Evolutionary conservation across 2,888 invertebrate species (phyloP).

Genomic region (Gnatocerus cornutus): DNA sequence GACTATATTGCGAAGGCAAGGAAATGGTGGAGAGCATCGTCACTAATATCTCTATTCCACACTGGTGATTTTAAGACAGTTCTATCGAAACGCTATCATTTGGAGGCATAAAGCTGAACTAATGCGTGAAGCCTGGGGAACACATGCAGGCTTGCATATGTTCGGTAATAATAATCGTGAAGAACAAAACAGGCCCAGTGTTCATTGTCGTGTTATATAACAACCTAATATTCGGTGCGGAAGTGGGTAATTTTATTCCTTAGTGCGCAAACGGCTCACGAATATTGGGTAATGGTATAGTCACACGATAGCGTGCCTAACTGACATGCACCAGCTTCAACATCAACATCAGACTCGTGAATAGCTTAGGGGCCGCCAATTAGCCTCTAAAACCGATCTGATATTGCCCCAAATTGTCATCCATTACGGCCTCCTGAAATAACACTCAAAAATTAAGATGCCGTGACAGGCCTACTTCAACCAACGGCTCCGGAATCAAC

Average conservation of each 20-base stretch:
- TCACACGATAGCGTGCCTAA: constrained; percentile 52
- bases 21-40: constrained; percentile 42
- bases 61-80: constrained; percentile 51
- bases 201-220: constrained; percentile 54
- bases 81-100: constrained; percentile 50
- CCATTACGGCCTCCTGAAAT: constrained; percentile 26
- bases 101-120: constrained; percentile 38
- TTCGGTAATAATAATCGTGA: constrained; percentile 46
- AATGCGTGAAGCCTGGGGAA: constrained; percentile 38
- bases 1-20: constrained; percentile 45
- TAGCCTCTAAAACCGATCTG: constrained; percentile 42
- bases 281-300: constrained; percentile 54
- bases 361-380: constrained; percentile 46
- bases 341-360: constrained; percentile 46
- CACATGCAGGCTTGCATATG: constrained; percentile 44
- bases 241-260: constrained; percentile 56
- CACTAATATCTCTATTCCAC: constrained; percentile 52
- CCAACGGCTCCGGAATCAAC: constrained; percentile 10
- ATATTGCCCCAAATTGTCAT: constrained; percentile 41
- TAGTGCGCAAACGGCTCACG: constrained; percentile 53
- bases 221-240: constrained; percentile 54
- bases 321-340: constrained; percentile 49
- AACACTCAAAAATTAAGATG: constrained; percentile 36
- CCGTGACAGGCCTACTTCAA: constrained; percentile 30
- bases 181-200: constrained; percentile 46